Evolutionary conservation across 2,888 invertebrate species (phyloP).

Genomic region (Pasiphila rectangulata): DNA sequence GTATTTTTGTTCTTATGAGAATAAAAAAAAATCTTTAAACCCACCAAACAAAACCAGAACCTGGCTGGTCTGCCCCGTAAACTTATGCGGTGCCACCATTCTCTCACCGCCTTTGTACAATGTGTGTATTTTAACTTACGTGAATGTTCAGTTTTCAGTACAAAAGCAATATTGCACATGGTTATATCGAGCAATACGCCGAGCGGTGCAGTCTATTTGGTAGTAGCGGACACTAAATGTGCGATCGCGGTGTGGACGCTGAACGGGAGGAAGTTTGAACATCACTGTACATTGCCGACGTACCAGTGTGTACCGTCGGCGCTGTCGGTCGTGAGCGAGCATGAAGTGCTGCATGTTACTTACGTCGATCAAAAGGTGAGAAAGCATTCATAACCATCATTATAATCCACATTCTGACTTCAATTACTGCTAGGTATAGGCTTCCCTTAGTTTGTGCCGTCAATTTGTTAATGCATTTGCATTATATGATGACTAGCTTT

Average conservation of each 20-base stretch:
- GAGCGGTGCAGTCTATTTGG: conserved; percentile 73
- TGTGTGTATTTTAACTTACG: too few relatives aligned
- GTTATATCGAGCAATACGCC: conserved; percentile 45
- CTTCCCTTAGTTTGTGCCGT: too few relatives aligned
- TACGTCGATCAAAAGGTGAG: conserved; percentile 90
- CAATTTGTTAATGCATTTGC: too few relatives aligned
- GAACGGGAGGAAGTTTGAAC: conserved; percentile 54
- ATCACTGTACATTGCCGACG: conserved; percentile 83
- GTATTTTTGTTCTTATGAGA: too few relatives aligned
- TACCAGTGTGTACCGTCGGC: conserved; percentile 87
- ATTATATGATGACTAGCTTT: too few relatives aligned
- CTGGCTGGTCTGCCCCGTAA: too few relatives aligned
- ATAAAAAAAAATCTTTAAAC: too few relatives aligned
- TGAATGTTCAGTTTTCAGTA: conserved; percentile 80
- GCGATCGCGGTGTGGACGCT: conserved; percentile 84
- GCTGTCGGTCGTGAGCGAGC: conserved; percentile 82
- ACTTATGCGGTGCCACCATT: too few relatives aligned
- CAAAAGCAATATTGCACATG: conserved; percentile 74
- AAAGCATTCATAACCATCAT: neutral
- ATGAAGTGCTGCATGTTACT: conserved; percentile 83
- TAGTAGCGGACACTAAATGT: conserved; percentile 84
- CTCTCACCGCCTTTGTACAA: too few relatives aligned
- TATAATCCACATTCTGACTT: too few relatives aligned
- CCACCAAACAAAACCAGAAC: too few relatives aligned
- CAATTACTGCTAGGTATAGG: too few relatives aligned